phyloP scores from a whole-genome alignment of 2,888 invertebrate species.

The Deroplatys truncata region DNA sequence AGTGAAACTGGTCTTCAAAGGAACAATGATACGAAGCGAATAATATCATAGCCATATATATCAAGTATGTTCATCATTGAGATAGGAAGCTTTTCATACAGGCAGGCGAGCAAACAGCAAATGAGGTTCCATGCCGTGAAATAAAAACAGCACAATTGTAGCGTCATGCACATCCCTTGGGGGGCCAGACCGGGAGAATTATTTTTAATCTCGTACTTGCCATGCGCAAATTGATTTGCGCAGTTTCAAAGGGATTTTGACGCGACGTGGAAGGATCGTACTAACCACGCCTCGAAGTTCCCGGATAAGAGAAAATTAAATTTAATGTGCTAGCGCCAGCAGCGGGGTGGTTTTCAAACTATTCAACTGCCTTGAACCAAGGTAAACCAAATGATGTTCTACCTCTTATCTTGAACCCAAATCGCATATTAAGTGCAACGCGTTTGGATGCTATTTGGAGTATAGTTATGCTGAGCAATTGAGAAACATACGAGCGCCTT shows the following conservation, averaged over 20 bases:
- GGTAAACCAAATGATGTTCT: too few relatives aligned
- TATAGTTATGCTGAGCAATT: too few relatives aligned
- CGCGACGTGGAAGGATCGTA: neutral
- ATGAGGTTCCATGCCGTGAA: neutral
- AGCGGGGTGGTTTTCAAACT: too few relatives aligned
- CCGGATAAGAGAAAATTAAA: neutral
- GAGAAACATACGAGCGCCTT: too few relatives aligned
- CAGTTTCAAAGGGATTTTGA: neutral
- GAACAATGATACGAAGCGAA: neutral
- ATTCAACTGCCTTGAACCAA: too few relatives aligned
- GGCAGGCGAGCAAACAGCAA: neutral
- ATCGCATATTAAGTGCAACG: too few relatives aligned
- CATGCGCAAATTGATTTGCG: neutral
- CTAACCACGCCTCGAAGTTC: neutral
- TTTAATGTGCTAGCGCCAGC: neutral
- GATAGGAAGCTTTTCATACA: neutral
- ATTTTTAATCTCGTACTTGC: neutral
- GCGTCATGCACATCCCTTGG: neutral
- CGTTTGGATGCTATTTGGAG: too few relatives aligned
- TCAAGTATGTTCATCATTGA: neutral
- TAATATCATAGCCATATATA: neutral
- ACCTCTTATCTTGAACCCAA: too few relatives aligned
- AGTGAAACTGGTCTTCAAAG: neutral
- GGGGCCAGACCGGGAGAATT: neutral
- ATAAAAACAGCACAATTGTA: neutral